phyloP scores from a whole-genome alignment of 1,140 invertebrate species.

The Bombus haemorrhoidalis region DNA sequence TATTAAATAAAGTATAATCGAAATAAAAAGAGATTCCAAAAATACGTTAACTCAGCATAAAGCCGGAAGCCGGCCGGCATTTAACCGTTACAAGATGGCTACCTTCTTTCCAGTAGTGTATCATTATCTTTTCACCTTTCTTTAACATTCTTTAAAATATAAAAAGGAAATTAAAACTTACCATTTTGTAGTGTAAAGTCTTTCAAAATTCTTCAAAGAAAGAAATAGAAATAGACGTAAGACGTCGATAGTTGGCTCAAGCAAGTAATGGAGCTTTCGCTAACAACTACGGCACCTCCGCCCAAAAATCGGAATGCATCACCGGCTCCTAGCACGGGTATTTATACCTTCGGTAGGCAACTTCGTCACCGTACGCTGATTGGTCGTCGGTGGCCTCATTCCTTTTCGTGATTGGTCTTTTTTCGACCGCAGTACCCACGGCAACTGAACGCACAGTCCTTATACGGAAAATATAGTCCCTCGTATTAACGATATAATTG shows the following conservation, averaged over 20 bases:
- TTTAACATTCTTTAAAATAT: neutral
- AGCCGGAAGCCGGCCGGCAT: constrained; percentile 56
- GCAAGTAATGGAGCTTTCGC: constrained; percentile 69
- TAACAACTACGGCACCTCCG: constrained; percentile 53
- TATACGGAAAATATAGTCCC: constrained; percentile 55
- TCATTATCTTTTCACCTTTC: neutral
- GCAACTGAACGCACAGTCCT: constrained; percentile 2
- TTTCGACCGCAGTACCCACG: constrained; percentile 57
- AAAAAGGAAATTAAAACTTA: constrained; percentile 27
- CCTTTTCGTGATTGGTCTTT: constrained; percentile 44
- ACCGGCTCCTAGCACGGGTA: neutral
- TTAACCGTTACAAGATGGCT: constrained; percentile 64
- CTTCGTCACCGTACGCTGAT: constrained; percentile 38
- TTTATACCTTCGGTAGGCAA: constrained; percentile 56
- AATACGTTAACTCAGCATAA: neutral
- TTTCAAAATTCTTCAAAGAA: constrained; percentile 17
- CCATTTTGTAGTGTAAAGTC: constrained; percentile 59
- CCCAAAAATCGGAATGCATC: constrained; percentile 29
- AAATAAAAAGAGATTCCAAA: neutral
- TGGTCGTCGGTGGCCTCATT: constrained; percentile 46
- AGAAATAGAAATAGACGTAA: neutral
- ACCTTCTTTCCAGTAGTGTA: neutral
- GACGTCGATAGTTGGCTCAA: constrained; percentile 62
- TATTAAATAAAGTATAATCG: no score
- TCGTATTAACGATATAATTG: constrained; percentile 25